Percentiles rank a stretch among this genome's conserved stretches.
Evolutionary conservation across 2,888 invertebrate genomes (phyloP).

Genomic region (Heterodera filipjevi): DNA sequence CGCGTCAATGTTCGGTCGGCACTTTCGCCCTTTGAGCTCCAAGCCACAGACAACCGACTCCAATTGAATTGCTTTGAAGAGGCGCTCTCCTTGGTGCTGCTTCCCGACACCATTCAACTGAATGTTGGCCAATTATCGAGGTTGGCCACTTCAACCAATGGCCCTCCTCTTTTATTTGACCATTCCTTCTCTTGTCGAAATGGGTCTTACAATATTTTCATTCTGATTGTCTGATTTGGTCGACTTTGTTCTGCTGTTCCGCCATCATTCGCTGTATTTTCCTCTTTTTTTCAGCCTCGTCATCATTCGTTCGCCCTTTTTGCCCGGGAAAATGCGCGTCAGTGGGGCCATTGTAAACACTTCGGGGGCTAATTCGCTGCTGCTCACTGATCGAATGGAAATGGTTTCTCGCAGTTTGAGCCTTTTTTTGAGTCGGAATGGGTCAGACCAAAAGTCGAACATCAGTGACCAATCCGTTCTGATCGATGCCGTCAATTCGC

Average conservation of each 20-base stretch:
- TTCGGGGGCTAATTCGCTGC: neutral
- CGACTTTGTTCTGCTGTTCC: neutral
- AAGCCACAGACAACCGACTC: conserved; percentile 29
- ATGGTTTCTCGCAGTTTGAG: conserved; percentile 12
- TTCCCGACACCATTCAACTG: conserved; percentile 16
- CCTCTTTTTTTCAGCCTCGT: neutral
- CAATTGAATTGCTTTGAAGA: conserved; percentile 32
- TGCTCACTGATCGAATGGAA: conserved; percentile 18
- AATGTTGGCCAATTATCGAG: conserved; percentile 36
- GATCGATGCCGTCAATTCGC: conserved; percentile 23
- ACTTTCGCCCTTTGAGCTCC: conserved; percentile 31
- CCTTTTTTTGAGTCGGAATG: conserved; percentile 1
- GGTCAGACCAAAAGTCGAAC: neutral
- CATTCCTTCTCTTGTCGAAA: no score
- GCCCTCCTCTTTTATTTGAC: no score
- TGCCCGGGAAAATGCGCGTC: conserved; percentile 4
- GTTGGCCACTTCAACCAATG: conserved; percentile 19
- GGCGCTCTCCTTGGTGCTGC: conserved; percentile 17
- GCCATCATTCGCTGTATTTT: neutral
- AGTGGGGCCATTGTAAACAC: neutral
- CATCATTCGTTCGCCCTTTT: neutral
- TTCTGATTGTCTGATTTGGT: no score
- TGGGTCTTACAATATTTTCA: no score
- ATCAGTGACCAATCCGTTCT: conserved; percentile 11
- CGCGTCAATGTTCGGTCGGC: conserved; percentile 26